Percentiles rank a stretch among this genome's conserved stretches.
Evolutionary conservation across 2,797 vertebrate species (phyloP).

Genomic region (Anabacerthia variegaticeps): DNA sequence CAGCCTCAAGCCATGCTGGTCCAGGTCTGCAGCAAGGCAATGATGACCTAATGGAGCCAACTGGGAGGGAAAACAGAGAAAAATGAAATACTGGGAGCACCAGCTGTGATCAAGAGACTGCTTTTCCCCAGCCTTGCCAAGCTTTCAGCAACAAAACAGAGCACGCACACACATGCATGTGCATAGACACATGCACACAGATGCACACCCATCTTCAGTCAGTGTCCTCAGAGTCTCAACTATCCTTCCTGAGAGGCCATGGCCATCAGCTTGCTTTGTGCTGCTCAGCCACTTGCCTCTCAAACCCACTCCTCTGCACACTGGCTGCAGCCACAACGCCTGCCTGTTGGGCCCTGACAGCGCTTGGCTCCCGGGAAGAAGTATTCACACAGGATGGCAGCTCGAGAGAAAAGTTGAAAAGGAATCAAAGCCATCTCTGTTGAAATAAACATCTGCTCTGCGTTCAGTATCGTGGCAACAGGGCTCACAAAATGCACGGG

Average conservation of each 20-base stretch:
- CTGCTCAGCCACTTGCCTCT: not conserved
- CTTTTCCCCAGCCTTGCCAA: not conserved
- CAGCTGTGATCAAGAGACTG: not conserved
- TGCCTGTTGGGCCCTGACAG: not conserved
- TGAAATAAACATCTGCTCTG: constrained; percentile 70
- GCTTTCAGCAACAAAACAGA: not conserved
- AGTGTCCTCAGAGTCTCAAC: not conserved
- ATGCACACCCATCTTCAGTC: not conserved
- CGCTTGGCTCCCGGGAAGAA: not conserved
- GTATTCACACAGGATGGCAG: constrained; percentile 40
- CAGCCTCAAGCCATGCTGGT: not conserved
- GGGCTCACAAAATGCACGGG: constrained; percentile 39
- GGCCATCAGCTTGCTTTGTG: not conserved
- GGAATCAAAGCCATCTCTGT: constrained; percentile 66
- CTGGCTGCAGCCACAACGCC: not conserved
- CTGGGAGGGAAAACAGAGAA: not conserved
- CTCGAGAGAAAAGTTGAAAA: constrained; percentile 30
- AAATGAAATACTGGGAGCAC: not conserved
- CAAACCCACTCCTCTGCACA: not conserved
- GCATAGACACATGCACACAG: not conserved
- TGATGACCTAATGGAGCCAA: rapidly evolving
- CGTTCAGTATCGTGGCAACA: constrained; percentile 61
- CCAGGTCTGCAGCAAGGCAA: not conserved
- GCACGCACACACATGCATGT: not conserved
- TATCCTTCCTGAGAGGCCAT: not conserved